A percentile compares a stretch with the other conserved stretches of the same genome.
Conservation (phyloP, 2,797 vertebrate genomes). For the Rhadinocentrus ornatus region DNA sequence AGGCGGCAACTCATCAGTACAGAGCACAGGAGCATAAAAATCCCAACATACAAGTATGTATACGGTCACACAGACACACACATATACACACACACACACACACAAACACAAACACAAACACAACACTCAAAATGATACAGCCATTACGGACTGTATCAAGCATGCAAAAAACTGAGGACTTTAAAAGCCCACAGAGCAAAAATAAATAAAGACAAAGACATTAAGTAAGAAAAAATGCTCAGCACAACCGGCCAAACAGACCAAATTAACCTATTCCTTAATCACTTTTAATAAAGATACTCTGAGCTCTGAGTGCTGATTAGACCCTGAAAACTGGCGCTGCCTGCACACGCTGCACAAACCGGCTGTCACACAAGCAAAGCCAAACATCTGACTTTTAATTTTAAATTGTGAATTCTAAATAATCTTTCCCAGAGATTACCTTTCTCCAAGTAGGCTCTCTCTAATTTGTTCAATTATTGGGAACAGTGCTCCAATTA, state of each 20-base stretch:
- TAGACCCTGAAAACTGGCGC: conserved; percentile 57
- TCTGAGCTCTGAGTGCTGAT: conserved; percentile 68
- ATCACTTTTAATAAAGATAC: conserved; percentile 83
- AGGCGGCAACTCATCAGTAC: conserved; percentile 65
- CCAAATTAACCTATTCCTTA: conserved; percentile 82
- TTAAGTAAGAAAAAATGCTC: conserved; percentile 32
- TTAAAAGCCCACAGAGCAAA: conserved; percentile 46
- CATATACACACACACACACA: background rate
- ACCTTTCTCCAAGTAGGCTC: conserved; percentile 76
- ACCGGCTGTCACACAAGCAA: conserved; percentile 72
- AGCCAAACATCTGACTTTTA: conserved; percentile 68
- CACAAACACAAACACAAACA: conserved; percentile 11
- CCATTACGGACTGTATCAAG: conserved; percentile 60
- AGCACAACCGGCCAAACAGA: conserved; percentile 69
- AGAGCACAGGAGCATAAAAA: conserved; percentile 44
- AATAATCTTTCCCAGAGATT: conserved; percentile 73
- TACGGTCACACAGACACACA: background rate
- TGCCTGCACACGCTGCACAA: conserved; percentile 37
- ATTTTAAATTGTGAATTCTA: conserved; percentile 73
- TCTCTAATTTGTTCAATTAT: conserved; percentile 82
- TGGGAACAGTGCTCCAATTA: conserved; percentile 82
- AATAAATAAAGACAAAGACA: conserved; percentile 64
- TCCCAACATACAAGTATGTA: conserved; percentile 20
- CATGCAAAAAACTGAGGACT: conserved; percentile 62
- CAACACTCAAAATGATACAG: conserved; percentile 36